A percentile compares a stretch with the other conserved stretches of the same genome.
Conservation (phyloP, 1,140 invertebrate genomes). For the Drosophila subobscura region DNA sequence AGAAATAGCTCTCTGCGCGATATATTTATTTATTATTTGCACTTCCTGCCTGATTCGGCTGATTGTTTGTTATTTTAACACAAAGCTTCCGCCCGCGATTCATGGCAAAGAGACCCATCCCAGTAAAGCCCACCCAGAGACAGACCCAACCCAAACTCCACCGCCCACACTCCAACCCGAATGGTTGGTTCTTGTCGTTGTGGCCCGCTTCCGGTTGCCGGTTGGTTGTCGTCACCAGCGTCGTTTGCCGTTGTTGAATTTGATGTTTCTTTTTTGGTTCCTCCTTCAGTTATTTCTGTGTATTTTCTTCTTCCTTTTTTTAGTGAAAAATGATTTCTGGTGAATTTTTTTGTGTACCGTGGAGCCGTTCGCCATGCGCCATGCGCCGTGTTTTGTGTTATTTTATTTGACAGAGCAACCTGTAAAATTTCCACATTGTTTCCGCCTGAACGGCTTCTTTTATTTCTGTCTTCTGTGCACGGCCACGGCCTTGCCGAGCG, state of each 20-base stretch:
- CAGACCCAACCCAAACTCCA: constrained; percentile 3
- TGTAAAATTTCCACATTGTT: constrained; percentile 73
- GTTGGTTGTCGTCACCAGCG: constrained; percentile 66
- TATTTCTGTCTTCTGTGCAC: constrained; percentile 40
- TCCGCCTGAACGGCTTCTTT: constrained; percentile 64
- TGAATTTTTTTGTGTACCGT: constrained; percentile 30
- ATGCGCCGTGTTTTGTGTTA: constrained; percentile 56
- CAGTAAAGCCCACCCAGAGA: not conserved
- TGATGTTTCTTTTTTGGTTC: constrained; percentile 56
- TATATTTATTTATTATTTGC: constrained; percentile 82
- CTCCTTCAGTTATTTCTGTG: constrained; percentile 25
- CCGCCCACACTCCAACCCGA: not conserved
- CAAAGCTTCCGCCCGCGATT: constrained; percentile 69
- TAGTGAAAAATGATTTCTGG: constrained; percentile 47
- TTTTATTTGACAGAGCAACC: constrained; percentile 68
- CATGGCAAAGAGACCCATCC: constrained; percentile 15
- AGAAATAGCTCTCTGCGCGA: constrained; percentile 48
- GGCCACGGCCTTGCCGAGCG: not conserved
- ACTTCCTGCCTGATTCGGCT: constrained; percentile 79
- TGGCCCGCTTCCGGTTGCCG: constrained; percentile 66
- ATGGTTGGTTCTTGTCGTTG: constrained; percentile 45
- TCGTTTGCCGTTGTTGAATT: constrained; percentile 53
- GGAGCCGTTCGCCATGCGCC: no score
- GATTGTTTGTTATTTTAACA: constrained; percentile 83
- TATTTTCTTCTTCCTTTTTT: constrained; percentile 8